These are phyloP conservation scores for Philereme vetulata DNA, from an alignment of 2,888 invertebrate species.

Conservation along the genomic window DNA sequence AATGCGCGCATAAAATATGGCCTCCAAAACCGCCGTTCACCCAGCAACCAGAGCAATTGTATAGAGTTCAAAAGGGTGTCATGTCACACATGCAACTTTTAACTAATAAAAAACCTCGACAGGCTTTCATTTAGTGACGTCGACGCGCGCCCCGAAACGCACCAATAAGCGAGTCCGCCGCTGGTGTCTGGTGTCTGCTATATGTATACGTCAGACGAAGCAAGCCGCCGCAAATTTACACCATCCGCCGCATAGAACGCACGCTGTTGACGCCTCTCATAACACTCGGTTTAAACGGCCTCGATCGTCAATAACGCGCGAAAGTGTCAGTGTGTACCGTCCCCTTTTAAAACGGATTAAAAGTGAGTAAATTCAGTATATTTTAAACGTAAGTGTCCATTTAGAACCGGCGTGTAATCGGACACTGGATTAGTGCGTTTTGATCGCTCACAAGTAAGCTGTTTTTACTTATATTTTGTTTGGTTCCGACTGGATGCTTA, in stretches of 20 bases:
- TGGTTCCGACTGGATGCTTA: slow-evolving; percentile 51
- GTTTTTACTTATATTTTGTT: slow-evolving; percentile 30
- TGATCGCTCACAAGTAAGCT: slow-evolving; percentile 48
- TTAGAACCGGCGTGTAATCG: slow-evolving; percentile 48
- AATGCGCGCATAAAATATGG: slow-evolving; percentile 9
- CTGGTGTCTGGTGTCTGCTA: slow-evolving; percentile 42
- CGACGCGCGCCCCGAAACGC: slow-evolving; percentile 62
- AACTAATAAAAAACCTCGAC: slow-evolving; percentile 50
- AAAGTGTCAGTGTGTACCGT: slow-evolving; percentile 55
- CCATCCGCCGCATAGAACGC: slow-evolving; percentile 58
- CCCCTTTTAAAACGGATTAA: slow-evolving; percentile 47
- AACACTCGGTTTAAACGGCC: slow-evolving; percentile 35
- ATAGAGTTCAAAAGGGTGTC: slow-evolving; percentile 37
- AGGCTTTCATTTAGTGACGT: slow-evolving; percentile 73
- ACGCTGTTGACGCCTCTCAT: slow-evolving; percentile 49
- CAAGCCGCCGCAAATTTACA: slow-evolving; percentile 63
- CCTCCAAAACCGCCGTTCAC: slow-evolving; percentile 3
- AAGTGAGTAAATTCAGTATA: slow-evolving; percentile 59
- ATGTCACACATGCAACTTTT: slow-evolving; percentile 32
- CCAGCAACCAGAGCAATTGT: neutral
- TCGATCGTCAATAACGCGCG: slow-evolving; percentile 43
- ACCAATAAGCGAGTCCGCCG: slow-evolving; percentile 55
- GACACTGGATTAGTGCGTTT: slow-evolving; percentile 47
- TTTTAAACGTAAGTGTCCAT: slow-evolving; percentile 43
- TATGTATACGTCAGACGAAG: slow-evolving; percentile 65